Conservation (phyloP, 2,797 vertebrate species). For the Pitangus sulphuratus region DNA sequence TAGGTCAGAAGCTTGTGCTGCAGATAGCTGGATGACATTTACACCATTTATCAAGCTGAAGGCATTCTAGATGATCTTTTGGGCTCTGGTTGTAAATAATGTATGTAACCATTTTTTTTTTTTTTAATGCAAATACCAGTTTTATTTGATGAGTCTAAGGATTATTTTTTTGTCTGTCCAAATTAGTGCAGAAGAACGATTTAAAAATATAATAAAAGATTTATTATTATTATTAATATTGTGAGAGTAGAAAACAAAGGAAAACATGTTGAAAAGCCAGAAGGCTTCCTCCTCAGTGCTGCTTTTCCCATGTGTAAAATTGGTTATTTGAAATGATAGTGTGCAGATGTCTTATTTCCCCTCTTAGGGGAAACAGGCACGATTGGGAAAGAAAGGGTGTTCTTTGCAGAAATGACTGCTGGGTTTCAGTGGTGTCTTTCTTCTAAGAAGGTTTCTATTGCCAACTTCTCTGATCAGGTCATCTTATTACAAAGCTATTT, state of each 20-base stretch:
- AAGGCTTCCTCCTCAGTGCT: neutral
- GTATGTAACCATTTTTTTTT: neutral
- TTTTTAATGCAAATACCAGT: neutral
- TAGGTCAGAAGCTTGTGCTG: slow-evolving; percentile 60
- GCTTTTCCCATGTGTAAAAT: neutral
- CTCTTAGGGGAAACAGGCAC: neutral
- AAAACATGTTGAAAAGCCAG: neutral
- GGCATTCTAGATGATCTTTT: slow-evolving; percentile 38
- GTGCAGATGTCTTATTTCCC: neutral
- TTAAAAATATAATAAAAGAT: slow-evolving; percentile 24
- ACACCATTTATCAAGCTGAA: slow-evolving; percentile 48
- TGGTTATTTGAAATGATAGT: neutral
- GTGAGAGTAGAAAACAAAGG: slow-evolving; percentile 3
- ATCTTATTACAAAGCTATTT: neutral
- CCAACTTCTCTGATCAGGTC: neutral
- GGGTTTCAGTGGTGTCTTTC: neutral
- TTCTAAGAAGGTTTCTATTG: neutral
- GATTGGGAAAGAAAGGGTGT: neutral
- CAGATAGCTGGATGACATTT: slow-evolving; percentile 50
- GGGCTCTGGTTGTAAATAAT: slow-evolving; percentile 54
- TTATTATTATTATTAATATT: neutral
- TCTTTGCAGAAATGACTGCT: neutral
- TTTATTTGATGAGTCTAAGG: slow-evolving; percentile 36
- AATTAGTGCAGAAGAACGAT: neutral
- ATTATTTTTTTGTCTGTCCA: neutral